Conservation (phyloP, 1,140 invertebrate genomes). For the Diachasma alloeum region DNA sequence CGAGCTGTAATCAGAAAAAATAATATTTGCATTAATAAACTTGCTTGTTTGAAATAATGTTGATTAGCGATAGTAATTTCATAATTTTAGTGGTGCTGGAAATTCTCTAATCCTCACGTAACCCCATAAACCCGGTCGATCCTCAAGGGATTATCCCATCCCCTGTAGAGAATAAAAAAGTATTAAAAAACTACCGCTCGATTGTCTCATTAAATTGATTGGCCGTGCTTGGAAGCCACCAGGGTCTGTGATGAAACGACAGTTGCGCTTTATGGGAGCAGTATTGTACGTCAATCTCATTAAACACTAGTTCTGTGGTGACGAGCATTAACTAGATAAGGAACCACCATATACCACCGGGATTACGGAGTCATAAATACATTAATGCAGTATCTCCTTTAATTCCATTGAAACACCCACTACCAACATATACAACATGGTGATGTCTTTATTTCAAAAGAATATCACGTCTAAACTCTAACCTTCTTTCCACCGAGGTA, state of each 20-base stretch:
- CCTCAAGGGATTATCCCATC: not conserved
- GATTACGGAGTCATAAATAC: too few relatives aligned
- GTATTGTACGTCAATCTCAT: not conserved
- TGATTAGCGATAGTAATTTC: too few relatives aligned
- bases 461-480: not conserved
- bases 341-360: not conserved
- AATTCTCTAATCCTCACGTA: too few relatives aligned
- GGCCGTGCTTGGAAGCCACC: too few relatives aligned
- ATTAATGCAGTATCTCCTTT: too few relatives aligned
- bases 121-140: too few relatives aligned
- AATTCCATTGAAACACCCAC: too few relatives aligned
- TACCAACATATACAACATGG: too few relatives aligned
- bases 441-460: not conserved
- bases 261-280: not conserved
- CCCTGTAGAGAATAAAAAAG: not conserved
- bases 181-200: not conserved
- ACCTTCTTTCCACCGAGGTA: not conserved
- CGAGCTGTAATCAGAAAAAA: slow-evolving; percentile 75
- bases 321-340: not conserved
- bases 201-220: not conserved
- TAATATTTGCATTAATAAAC: slow-evolving; percentile 25
- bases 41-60: too few relatives aligned
- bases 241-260: not conserved
- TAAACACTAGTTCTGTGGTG: not conserved
- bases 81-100: too few relatives aligned